These are phyloP conservation scores for Otis tarda DNA, from an alignment of 2,113 vertebrate species.

Conservation along the genomic window DNA sequence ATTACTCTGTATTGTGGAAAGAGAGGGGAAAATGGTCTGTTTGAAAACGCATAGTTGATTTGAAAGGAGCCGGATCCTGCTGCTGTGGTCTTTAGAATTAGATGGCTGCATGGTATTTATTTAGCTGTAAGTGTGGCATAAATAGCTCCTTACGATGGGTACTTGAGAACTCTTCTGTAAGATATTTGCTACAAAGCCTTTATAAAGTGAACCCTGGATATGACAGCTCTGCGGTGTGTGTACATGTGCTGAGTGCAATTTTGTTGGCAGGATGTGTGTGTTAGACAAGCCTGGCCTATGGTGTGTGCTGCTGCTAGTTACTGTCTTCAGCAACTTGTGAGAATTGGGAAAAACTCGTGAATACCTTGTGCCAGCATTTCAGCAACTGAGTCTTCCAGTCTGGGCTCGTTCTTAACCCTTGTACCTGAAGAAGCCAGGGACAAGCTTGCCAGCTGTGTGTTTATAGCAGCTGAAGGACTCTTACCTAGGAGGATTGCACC, in stretches of 20 bases:
- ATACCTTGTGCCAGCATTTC: background rate
- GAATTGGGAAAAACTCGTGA: background rate
- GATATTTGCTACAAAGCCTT: background rate
- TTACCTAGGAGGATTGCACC: accelerated
- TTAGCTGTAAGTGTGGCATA: background rate
- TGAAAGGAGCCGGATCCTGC: background rate
- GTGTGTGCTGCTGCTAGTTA: background rate
- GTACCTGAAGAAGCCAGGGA: background rate
- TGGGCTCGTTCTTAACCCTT: background rate
- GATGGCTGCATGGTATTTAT: background rate
- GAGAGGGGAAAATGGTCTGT: background rate
- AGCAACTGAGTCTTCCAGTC: background rate
- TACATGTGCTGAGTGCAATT: accelerated
- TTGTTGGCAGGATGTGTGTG: background rate
- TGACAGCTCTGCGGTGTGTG: background rate
- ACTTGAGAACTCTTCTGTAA: background rate
- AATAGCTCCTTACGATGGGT: background rate
- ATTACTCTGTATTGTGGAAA: background rate
- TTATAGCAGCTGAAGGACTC: background rate
- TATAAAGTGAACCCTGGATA: background rate
- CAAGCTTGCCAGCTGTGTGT: background rate
- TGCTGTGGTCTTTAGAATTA: background rate
- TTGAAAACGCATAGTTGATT: background rate
- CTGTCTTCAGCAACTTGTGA: background rate
- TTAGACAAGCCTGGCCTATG: accelerated